These are phyloP conservation scores for Oreotrochilus melanogaster DNA, from an alignment of 2,113 vertebrate genomes.

Conservation along the genomic window DNA sequence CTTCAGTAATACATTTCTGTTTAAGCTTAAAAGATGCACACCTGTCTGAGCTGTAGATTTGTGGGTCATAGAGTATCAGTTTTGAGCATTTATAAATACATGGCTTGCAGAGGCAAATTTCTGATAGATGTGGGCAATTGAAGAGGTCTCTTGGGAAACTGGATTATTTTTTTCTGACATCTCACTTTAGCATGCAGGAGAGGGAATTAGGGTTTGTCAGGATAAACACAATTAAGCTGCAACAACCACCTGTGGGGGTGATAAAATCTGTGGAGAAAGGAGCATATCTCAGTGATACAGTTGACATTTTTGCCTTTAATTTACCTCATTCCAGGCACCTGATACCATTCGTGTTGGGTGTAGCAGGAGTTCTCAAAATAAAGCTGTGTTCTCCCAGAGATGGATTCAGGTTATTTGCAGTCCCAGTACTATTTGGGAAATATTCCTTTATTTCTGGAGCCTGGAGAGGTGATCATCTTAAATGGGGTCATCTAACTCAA, in stretches of 20 bases:
- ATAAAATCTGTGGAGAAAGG: background rate
- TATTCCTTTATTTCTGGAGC: background rate
- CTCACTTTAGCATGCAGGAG: background rate
- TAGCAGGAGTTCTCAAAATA: background rate
- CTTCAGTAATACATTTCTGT: background rate
- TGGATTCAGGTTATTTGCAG: background rate
- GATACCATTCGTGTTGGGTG: background rate
- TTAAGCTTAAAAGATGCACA: background rate
- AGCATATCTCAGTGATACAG: background rate
- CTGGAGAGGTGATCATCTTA: background rate
- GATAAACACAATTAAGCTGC: background rate
- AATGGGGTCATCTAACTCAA: background rate
- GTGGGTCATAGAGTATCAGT: rapidly evolving
- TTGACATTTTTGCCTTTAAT: background rate
- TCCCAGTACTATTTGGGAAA: background rate
- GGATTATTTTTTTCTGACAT: background rate
- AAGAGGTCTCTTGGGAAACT: background rate
- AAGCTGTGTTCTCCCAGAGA: background rate
- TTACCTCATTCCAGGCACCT: background rate
- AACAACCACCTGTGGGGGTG: background rate
- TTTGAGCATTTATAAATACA: background rate
- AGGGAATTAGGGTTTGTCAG: background rate
- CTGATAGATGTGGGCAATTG: background rate
- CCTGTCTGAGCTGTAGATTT: background rate
- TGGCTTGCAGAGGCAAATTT: background rate